Base-by-base conservation (phyloP, 1,140 invertebrate species). In the Calliopsis andreniformis region DNA sequence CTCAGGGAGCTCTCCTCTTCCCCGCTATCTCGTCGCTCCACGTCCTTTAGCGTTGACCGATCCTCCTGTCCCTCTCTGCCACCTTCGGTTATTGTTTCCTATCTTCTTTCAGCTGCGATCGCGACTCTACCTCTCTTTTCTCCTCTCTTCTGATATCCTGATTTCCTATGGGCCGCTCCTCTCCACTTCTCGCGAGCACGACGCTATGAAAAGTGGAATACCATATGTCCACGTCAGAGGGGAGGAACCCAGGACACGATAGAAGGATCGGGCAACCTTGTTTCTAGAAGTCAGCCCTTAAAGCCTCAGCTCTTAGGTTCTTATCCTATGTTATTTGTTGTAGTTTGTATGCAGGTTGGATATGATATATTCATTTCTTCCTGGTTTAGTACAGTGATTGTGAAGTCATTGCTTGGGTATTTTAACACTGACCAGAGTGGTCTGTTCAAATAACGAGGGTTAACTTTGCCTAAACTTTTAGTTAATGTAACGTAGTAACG, bases 201-300 rank as follows among this genome's bases (percentile, higher is more conserved):
- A 76, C 75, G 51, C 53, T 79, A 79, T 87, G 86, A 88, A 87
- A 88, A 86, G 79, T 86, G 75, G 80, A 83, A 80, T 86, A 86
- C 84, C 86, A 87, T 88, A 88, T 87, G 86, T 87, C 83, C 69
- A 82, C 47, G 86, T 89, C 86, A 85, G 72, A 85, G 66, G 77
- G 80, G 79, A 73, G 68, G 35, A 68, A 66, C 32, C 42, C 58
- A n/a, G 70, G 49, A 80, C 71, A 45, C 56, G 58, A 51, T 59
- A 32, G 64, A 49, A 32, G 47, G 42, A 62, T 47, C 61, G 70
- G 14, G 68, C 30, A 51, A 77, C 64, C 72, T 72, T 39, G 51
- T 51, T 55, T 28, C 53, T 49, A 30, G 64, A 78, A 67, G 43
- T 72, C 49, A 47, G 43, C 16, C 45, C 69, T 71, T 12, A 0